Conservation (phyloP, 2,113 vertebrate genomes). For the Emydocephalus ijimae region DNA sequence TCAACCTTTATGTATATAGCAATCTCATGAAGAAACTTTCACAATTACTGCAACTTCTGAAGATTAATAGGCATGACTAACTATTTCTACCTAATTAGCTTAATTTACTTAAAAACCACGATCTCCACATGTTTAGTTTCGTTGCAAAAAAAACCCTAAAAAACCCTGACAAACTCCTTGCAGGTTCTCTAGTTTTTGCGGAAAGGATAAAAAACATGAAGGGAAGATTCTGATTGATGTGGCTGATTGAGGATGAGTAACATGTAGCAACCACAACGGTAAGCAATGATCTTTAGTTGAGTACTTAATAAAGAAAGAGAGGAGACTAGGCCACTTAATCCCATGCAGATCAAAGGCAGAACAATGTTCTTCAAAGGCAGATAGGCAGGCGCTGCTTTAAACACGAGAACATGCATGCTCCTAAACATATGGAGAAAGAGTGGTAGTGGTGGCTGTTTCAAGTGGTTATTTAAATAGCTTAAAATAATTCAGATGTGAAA, state of each 20-base stretch:
- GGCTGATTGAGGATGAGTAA: conserved; percentile 24
- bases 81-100: not conserved
- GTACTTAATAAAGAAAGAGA: conserved; percentile 17
- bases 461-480: conserved; percentile 52
- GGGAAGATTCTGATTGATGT: not conserved
- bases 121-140: not conserved
- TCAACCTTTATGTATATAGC: not conserved
- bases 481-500: conserved; percentile 63
- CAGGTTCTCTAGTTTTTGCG: not conserved
- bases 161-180: not conserved
- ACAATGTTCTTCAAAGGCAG: conserved; percentile 48
- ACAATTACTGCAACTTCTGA: not conserved
- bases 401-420: conserved; percentile 39
- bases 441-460: conserved; percentile 24
- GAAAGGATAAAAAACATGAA: not conserved
- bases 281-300: conserved; percentile 24
- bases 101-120: not conserved
- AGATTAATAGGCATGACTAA: not conserved
- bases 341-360: conserved; percentile 45
- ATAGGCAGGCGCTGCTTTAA: conserved; percentile 6
- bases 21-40: not conserved
- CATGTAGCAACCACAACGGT: not conserved
- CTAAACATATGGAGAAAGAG: conserved; percentile 43
- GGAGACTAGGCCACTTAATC: conserved; percentile 32
- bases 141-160: not conserved